Base-by-base conservation (phyloP, 2,888 invertebrate species). In the Anthrax anthrax region DNA sequence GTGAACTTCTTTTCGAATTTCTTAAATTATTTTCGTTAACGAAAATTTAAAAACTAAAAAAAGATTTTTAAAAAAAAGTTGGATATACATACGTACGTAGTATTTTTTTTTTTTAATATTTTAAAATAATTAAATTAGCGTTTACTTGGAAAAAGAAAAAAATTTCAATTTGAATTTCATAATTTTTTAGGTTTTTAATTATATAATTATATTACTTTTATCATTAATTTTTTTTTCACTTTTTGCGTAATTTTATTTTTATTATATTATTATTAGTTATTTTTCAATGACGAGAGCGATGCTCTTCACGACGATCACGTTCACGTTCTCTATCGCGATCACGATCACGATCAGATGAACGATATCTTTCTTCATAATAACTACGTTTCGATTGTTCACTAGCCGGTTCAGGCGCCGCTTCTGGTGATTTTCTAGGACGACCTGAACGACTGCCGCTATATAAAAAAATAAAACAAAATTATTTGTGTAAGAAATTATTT, bases 341-440 rank as follows among this genome's bases (percentile, higher is more conserved):
- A 47, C 77, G 73, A 65, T 80, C 84, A 59, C 72, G 74, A 64
- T 70, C 82, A 65, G 75, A 78, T 52, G 75, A 74, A 44, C 83
- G 77, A 72, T 90, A 89, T 51, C 89, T 77, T 69, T 90, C 89
- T 57, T 90, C 89, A 69, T 90, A 89, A 73, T 90, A 90, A 50
- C 80, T 76, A 59, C 73, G 66, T 56, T 70, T 70, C 27, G 64
- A 63, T 36, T 53, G 53, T 50, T 67, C 69, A 38, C 61, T 63
- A 49, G 65, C 58, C 39, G 63, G 59, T 47, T 66, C 67, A 39
- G 71, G 72, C 17, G 72, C 68, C 19, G 66, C 60, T 56, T 69
- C 69, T 2, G 74, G 62, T 29, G 81, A 77, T 48, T 69, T 78
- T 73, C 56, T 74, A 59, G 57, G 72, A 61, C 61, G 60, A 62